Conservation (phyloP, 2,888 invertebrate genomes). For the Oligia latruncula region DNA sequence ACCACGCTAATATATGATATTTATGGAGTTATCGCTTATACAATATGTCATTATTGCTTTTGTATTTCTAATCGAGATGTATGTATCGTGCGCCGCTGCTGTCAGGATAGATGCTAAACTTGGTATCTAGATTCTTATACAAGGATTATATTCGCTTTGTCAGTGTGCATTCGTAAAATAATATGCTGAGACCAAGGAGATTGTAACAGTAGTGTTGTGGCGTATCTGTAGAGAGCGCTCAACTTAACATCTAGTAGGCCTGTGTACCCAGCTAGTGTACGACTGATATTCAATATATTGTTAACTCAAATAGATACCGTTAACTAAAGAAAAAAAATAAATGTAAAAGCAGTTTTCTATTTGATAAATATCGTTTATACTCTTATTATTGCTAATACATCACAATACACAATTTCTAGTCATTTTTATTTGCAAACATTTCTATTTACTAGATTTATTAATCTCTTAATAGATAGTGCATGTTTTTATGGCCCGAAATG, state of each 20-base stretch:
- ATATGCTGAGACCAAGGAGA: conserved; percentile 80
- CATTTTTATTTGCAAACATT: conserved; percentile 65
- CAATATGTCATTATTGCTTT: conserved; percentile 70
- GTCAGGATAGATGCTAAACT: conserved; percentile 65
- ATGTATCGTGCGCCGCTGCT: conserved; percentile 66
- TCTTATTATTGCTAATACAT: conserved; percentile 57
- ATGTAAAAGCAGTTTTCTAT: conserved; percentile 30
- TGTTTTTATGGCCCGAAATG: conserved; percentile 41
- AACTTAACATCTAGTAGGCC: conserved; percentile 29
- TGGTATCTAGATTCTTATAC: conserved; percentile 68
- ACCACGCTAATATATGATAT: conserved; percentile 59
- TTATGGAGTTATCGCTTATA: conserved; percentile 62
- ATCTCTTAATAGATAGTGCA: conserved; percentile 45
- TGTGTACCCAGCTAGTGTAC: conserved; percentile 15
- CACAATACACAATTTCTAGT: conserved; percentile 68
- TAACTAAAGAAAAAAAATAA: neutral
- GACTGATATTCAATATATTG: conserved; percentile 16
- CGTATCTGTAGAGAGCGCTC: conserved; percentile 69
- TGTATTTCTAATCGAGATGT: conserved; percentile 69
- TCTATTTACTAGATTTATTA: conserved; percentile 42
- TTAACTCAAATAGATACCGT: conserved; percentile 30
- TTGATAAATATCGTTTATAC: conserved; percentile 37
- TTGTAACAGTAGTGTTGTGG: conserved; percentile 69
- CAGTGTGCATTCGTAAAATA: conserved; percentile 80
- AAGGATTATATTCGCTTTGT: conserved; percentile 80